These are phyloP conservation scores for Polydesmus complanatus DNA, from an alignment of 2,888 invertebrate species.

Conservation along the genomic window DNA sequence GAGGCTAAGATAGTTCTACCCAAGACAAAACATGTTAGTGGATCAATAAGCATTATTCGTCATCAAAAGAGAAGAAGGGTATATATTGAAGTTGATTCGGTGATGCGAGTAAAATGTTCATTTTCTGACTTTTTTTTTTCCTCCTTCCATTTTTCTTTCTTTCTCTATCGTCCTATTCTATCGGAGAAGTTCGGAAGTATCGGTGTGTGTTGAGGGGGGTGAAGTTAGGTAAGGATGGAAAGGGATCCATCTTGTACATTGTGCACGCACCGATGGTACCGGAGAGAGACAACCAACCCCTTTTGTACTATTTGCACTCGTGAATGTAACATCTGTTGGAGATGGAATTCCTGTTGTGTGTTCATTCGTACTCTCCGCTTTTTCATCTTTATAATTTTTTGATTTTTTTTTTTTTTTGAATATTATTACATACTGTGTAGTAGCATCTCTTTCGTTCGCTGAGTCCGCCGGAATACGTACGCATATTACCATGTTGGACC, in stretches of 20 bases:
- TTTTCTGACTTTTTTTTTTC: background rate
- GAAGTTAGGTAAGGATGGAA: background rate
- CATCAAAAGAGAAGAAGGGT: background rate
- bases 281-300: background rate
- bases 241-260: no score
- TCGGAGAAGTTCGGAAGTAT: no score
- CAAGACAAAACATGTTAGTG: background rate
- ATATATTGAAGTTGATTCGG: background rate
- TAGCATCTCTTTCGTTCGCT: no score
- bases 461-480: no score
- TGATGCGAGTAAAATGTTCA: background rate
- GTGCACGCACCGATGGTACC: background rate
- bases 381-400: background rate
- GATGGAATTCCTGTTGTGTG: background rate
- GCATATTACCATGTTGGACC: no score
- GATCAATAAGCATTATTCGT: background rate
- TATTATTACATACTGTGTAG: no score
- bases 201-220: background rate
- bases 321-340: background rate
- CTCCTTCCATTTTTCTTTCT: no score
- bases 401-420: no score
- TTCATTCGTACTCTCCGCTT: background rate
- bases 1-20: background rate
- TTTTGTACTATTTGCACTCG: background rate
- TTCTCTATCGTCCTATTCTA: no score